Conservation (phyloP, 2,888 invertebrate species). For the Bruchidius siliquastri region DNA sequence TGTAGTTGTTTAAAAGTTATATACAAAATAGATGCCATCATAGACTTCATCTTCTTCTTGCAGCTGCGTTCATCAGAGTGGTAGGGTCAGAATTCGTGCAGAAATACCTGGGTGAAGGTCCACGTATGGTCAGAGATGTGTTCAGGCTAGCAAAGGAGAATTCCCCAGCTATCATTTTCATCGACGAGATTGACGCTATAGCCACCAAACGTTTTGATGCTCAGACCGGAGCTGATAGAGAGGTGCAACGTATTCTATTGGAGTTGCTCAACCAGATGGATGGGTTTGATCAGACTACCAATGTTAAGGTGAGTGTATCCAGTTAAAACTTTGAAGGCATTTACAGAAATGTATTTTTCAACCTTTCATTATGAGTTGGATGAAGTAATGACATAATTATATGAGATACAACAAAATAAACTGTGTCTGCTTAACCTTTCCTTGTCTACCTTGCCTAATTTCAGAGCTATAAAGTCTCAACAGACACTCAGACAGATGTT, state of each 20-base stretch:
- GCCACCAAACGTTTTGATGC: slow-evolving; percentile 98
- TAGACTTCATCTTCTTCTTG: slow-evolving; percentile 15
- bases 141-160: slow-evolving; percentile 99
- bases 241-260: slow-evolving; percentile 95
- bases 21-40: too few species aligned
- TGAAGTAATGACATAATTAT: too few species aligned
- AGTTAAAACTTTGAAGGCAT: too few species aligned
- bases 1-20: too few species aligned
- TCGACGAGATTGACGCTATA: slow-evolving; percentile 99
- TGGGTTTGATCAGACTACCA: slow-evolving; percentile 99
- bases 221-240: slow-evolving; percentile 96
- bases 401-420: too few species aligned
- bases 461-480: too few species aligned
- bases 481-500: too few species aligned
- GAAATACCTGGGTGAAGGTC: slow-evolving; percentile 98
- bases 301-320: slow-evolving; percentile 75
- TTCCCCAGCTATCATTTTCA: slow-evolving; percentile 98
- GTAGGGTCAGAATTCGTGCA: slow-evolving; percentile 99
- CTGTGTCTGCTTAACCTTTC: too few species aligned
- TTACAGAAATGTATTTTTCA: too few species aligned
- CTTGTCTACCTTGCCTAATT: too few species aligned
- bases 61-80: slow-evolving; percentile 95
- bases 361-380: too few species aligned
- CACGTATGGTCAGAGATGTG: slow-evolving; percentile 98
- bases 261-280: slow-evolving; percentile 99